phyloP scores from a whole-genome alignment of 2,797 vertebrate species.

The Melanotaenia boesemani region DNA sequence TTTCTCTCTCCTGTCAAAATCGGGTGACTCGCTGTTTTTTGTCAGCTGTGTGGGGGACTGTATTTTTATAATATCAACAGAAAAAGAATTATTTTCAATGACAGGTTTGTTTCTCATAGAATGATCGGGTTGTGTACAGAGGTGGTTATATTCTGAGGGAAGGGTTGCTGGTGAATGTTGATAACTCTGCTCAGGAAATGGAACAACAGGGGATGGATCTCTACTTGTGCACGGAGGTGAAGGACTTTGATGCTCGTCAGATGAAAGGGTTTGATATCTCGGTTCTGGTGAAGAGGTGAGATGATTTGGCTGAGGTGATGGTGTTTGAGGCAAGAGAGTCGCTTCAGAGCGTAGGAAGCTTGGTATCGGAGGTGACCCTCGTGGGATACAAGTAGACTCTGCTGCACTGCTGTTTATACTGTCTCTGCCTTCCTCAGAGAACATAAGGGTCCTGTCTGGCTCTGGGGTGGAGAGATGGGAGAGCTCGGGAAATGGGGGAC shows the following conservation, averaged over 20 bases:
- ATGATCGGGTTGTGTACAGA: slow-evolving; percentile 23
- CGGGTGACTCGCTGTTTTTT: slow-evolving; percentile 35
- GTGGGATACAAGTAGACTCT: slow-evolving; percentile 36
- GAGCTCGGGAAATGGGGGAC: slow-evolving; percentile 61
- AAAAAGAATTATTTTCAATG: slow-evolving; percentile 17
- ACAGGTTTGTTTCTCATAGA: slow-evolving; percentile 40
- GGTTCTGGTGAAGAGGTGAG: slow-evolving; percentile 53
- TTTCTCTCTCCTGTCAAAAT: slow-evolving; percentile 33
- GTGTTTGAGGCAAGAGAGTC: slow-evolving; percentile 47
- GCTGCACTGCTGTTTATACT: slow-evolving; percentile 36
- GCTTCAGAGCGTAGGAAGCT: slow-evolving; percentile 46
- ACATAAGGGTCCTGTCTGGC: slow-evolving; percentile 36
- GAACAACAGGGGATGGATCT: slow-evolving; percentile 46
- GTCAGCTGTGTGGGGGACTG: slow-evolving; percentile 23
- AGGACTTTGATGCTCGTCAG: slow-evolving; percentile 42
- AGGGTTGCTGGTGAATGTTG: slow-evolving; percentile 35
- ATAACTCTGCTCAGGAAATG: slow-evolving; percentile 41
- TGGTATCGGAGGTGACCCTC: slow-evolving; percentile 39
- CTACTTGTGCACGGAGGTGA: slow-evolving; percentile 51
- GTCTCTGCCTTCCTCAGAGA: slow-evolving; percentile 43
- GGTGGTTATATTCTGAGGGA: slow-evolving; percentile 32
- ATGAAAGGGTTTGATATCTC: slow-evolving; percentile 39
- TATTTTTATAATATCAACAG: slow-evolving; percentile 34
- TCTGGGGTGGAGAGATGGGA: slow-evolving; percentile 49
- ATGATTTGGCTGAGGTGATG: slow-evolving; percentile 54